A percentile compares a stretch with the other conserved stretches of the same genome.
Conservation (phyloP, 2,797 vertebrate genomes). For the Chrysocyon brachyurus region DNA sequence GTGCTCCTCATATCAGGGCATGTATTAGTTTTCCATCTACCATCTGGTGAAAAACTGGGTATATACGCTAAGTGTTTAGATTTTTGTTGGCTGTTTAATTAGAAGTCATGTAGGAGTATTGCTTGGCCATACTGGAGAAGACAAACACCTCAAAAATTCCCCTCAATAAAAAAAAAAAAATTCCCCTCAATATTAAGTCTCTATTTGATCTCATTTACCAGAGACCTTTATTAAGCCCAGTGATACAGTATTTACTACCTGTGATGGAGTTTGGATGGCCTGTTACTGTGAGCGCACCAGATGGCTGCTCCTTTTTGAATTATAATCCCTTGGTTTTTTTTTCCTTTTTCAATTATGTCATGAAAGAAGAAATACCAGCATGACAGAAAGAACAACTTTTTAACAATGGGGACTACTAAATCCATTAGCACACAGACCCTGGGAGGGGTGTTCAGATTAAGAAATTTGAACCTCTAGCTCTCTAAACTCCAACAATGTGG, state of each 20-base stretch:
- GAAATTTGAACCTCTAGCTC: background rate
- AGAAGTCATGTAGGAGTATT: background rate
- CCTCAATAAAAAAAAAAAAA: background rate
- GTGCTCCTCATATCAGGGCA: background rate
- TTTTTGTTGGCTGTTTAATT: background rate
- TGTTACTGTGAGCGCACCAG: background rate
- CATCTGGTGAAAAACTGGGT: background rate
- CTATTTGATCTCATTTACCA: background rate
- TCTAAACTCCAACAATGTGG: background rate
- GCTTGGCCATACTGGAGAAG: background rate
- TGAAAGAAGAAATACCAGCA: background rate
- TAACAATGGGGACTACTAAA: background rate
- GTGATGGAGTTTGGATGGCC: background rate
- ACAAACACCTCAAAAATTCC: background rate
- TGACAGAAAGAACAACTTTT: slow-evolving; percentile 13
- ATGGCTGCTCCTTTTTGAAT: background rate
- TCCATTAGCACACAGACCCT: background rate
- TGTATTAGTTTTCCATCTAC: background rate
- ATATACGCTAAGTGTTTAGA: background rate
- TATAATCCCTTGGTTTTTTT: background rate
- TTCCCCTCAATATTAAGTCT: background rate
- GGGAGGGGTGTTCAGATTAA: background rate
- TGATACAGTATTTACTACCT: background rate
- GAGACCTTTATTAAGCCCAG: background rate
- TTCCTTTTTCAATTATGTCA: slow-evolving; percentile 19